Evolutionary conservation across 2,888 invertebrate genomes (phyloP), one percentile per base, ranked within the genome.

Genomic region (Resseliella maxima): DNA sequence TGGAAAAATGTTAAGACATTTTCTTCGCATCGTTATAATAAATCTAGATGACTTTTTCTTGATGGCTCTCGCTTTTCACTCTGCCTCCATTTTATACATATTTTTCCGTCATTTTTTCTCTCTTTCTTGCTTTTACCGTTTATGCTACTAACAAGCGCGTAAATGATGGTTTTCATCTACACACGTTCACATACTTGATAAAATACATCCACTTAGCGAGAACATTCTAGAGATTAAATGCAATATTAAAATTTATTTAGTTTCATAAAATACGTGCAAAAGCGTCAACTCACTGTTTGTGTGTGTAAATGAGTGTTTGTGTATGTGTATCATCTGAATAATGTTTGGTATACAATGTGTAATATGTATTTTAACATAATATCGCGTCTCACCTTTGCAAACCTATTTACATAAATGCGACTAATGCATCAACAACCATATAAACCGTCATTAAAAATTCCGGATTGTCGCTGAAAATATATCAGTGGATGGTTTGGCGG

Each of bases 171-270:
- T n/a, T 35, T 8, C 31, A 15, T 35, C 2, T 1, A 72, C 72
- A 72, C 72, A 31, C 72, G 72, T 72, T 72, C 72, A 18, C 35
- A 12, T 72, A 72, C 72, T 72, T 72, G 31, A 72, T 72, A 72
- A 72, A 72, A 72, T 72, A 27, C 72, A 72, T 72, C 31, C 72
- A 72, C 72, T 72, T 72, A 31, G 72, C 31, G 72, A 6, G 72
- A 72, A 72, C 31, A 15, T 72, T 72, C 21, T 72, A 72, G 72
- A 72, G 72, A 72, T 72, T 72, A 38, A 83, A 83, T 27, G 83
- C 38, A 36, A 12, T n/a, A 83, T 83, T 83, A 83, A 83, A 83
- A 38, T 83, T 83, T 83, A 83, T 83, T 83, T 83, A 83, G 83
- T 83, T 83, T 72, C 72, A 72, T 72, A 35, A 72, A 35, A 72